These are phyloP conservation scores for Eilema sororculum DNA, from an alignment of 2,888 invertebrate species.

Conservation along the genomic window DNA sequence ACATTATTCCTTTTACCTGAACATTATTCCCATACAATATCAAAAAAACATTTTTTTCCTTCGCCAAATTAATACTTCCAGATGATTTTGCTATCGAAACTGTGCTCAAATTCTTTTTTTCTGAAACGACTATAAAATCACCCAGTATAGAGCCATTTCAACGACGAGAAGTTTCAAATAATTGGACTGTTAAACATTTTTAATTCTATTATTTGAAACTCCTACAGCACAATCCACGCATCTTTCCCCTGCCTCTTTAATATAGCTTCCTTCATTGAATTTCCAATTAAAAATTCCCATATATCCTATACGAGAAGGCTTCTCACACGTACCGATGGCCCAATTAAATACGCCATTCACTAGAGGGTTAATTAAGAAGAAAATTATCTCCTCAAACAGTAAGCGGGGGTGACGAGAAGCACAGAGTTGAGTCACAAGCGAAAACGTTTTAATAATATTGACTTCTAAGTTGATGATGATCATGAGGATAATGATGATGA, in stretches of 20 bases:
- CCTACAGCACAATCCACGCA: background rate
- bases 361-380: slow-evolving; percentile 83
- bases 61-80: too few relatives aligned
- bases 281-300: slow-evolving; percentile 54
- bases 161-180: background rate
- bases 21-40: too few relatives aligned
- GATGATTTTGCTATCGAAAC: too few relatives aligned
- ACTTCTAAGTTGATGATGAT: background rate
- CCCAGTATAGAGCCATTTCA: background rate
- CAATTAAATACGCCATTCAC: slow-evolving; percentile 79
- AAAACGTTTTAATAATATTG: slow-evolving; percentile 15
- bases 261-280: slow-evolving; percentile 24
- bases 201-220: background rate
- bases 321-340: slow-evolving; percentile 75
- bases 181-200: background rate
- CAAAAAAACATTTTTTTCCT: too few relatives aligned
- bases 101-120: too few relatives aligned
- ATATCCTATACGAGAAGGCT: slow-evolving; percentile 40
- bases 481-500: too few relatives aligned
- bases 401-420: slow-evolving; percentile 60
- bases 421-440: slow-evolving; percentile 37
- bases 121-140: too few relatives aligned
- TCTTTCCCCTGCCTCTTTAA: slow-evolving; percentile 6
- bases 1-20: too few relatives aligned
- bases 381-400: slow-evolving; percentile 83